Evolutionary conservation across 2,797 vertebrate genomes (phyloP), one percentile per base, ranked within the genome.

Genomic region (Neoniphon sammara): DNA sequence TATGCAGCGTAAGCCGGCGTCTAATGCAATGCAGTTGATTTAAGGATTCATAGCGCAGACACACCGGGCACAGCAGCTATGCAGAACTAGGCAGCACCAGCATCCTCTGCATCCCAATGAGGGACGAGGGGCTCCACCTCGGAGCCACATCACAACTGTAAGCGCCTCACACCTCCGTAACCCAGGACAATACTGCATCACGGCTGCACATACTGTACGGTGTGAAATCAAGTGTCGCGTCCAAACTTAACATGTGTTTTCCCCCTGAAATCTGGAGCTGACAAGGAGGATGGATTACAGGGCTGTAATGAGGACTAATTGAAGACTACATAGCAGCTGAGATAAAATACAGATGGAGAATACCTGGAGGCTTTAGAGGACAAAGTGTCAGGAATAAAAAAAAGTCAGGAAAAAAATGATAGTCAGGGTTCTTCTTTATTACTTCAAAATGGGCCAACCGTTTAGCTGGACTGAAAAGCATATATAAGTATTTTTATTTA

Each of bases 51-150:
- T 65, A 67, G 85, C 44, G 73, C 80, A 56, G 83, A 72, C 73
- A 72, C 73, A 70, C 67, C 1, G 78, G 65, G 74, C 80, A 82
- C 84, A 63, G 85, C 68, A 65, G 80, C 76, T 85, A 74, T 84
- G 84, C 88, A 85, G 87, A 82, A 50, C 27, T 69, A 85, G 66
- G 88, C 84, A 80, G 80, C 6, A 31, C 27, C 15, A 50, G 44
- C 86, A 15, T 81, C 84, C 75, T 50, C 84, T 87, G 89, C 88
- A 92, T 92, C 80, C 91, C 85, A 92, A 92, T 92, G 87, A 93
- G 85, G 63, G 66, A 64, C 62, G 75, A 36, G 25, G n/a, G 56
- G 63, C 79, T 64, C 46, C 17, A 73, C 73, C 58, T 72, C 61
- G 85, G 66, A 73, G 72, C 67, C 42, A 54, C 69, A n/a, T 44